Conservation (phyloP, 2,888 invertebrate species). For the Alcis repandata region DNA sequence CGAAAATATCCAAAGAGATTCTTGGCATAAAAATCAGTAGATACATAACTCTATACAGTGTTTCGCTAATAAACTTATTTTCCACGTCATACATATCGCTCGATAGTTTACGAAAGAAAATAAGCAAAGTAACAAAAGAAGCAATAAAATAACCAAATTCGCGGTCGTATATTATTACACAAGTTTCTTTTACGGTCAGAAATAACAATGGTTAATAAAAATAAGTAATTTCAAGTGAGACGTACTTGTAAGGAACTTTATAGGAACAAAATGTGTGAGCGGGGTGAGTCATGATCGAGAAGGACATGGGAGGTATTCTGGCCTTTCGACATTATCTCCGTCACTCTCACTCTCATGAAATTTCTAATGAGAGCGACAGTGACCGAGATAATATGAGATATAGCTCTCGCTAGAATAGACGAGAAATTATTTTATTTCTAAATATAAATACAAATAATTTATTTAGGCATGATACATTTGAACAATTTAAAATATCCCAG, state of each 20-base stretch:
- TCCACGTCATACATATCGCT: not conserved
- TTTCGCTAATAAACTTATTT: conserved; percentile 4
- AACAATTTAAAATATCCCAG: no score
- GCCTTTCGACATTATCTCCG: no score
- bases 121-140: conserved; percentile 34
- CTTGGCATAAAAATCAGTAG: no score
- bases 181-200: conserved; percentile 43
- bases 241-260: conserved; percentile 3
- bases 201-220: conserved; percentile 68
- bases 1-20: no score
- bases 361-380: no score
- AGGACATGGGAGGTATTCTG: no score
- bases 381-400: no score
- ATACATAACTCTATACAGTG: no score
- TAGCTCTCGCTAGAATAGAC: no score
- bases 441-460: no score
- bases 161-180: conserved; percentile 48
- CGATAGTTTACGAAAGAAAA: conserved; percentile 13
- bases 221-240: conserved; percentile 33
- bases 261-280: conserved; percentile 13
- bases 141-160: conserved; percentile 56
- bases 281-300: conserved; percentile 6
- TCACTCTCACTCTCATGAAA: no score
- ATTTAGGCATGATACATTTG: no score
- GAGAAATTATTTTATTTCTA: not conserved